Conservation (phyloP, 2,888 invertebrate genomes). For the Trichopria drosophilae region DNA sequence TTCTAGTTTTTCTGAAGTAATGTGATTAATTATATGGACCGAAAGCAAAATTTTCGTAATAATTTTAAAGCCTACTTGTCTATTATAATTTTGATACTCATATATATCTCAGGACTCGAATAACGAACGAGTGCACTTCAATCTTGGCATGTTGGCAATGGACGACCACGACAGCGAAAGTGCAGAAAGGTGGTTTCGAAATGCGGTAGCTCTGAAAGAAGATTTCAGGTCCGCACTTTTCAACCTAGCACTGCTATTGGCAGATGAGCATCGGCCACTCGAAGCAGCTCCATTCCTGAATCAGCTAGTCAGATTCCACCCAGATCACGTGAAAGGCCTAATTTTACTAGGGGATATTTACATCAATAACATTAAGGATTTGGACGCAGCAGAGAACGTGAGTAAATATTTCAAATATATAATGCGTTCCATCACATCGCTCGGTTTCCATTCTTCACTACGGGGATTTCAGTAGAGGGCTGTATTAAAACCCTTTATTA, state of each 20-base stretch:
- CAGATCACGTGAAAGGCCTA: constrained; percentile 91
- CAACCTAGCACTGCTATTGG: constrained; percentile 86
- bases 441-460: too few relatives aligned
- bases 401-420: too few relatives aligned
- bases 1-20: too few relatives aligned
- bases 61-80: neutral
- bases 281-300: constrained; percentile 92
- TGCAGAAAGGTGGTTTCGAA: constrained; percentile 89
- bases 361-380: constrained; percentile 91
- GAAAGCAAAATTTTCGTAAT: too few relatives aligned
- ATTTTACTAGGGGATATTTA: constrained; percentile 94
- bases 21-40: too few relatives aligned
- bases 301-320: constrained; percentile 86
- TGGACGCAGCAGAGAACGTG: constrained; percentile 91
- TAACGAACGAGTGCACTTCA: constrained; percentile 92
- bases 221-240: constrained; percentile 93
- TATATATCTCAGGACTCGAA: constrained; percentile 62
- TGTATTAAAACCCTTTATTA: too few relatives aligned
- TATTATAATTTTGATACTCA: neutral
- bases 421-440: too few relatives aligned
- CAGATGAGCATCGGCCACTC: constrained; percentile 83
- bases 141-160: constrained; percentile 95
- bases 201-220: constrained; percentile 83
- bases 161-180: constrained; percentile 86
- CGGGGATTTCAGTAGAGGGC: too few relatives aligned